Evolutionary conservation across 2,113 vertebrate species (phyloP).

Genomic region (Setophaga coronata): DNA sequence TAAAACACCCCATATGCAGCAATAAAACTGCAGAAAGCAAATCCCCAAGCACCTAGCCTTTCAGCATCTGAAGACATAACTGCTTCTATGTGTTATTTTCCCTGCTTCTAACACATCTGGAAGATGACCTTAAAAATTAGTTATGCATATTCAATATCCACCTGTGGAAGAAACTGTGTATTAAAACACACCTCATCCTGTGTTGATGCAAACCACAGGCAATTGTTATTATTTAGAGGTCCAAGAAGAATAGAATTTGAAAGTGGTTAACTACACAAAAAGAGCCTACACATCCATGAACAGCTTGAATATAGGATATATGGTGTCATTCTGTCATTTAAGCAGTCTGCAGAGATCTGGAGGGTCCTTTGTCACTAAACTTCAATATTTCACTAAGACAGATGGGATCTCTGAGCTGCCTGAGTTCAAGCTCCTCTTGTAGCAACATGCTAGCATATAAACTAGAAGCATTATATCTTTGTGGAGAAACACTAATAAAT

Average conservation of each 20-base stretch:
- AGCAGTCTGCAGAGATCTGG: background rate
- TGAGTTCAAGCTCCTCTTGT: background rate
- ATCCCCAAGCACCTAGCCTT: background rate
- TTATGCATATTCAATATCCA: background rate
- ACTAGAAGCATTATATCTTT: background rate
- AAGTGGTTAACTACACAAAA: background rate
- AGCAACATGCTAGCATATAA: background rate
- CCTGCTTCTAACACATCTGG: background rate
- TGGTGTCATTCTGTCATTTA: background rate
- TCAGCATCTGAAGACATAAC: background rate
- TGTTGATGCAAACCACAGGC: background rate
- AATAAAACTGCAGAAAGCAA: background rate
- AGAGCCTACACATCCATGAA: accelerated
- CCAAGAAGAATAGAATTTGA: background rate
- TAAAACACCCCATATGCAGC: background rate
- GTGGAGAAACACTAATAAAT: background rate
- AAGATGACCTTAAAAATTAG: constrained; percentile 1
- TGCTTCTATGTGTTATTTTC: background rate
- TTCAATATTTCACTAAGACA: background rate
- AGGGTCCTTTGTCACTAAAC: background rate
- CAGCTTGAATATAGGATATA: background rate
- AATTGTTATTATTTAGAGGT: background rate
- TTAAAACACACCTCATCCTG: background rate
- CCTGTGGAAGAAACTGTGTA: background rate
- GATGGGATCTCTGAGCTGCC: background rate